Evolutionary conservation across 2,113 vertebrate species (phyloP), one percentile per base, ranked within the genome.

Genomic region (Megaceryle torquata): DNA sequence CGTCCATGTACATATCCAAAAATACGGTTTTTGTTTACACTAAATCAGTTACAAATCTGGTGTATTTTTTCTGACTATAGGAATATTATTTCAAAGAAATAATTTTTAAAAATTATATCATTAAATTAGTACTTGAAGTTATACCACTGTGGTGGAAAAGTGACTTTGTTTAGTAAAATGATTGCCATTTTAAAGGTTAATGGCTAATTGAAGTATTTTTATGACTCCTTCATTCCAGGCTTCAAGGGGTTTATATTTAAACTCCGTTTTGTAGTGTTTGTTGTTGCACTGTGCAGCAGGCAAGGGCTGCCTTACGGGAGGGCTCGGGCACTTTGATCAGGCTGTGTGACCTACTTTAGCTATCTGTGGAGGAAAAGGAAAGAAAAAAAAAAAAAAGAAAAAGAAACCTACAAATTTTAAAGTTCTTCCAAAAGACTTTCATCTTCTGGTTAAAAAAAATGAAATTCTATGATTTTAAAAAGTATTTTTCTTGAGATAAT

Each of bases 401-500:
- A 43, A 15, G 29, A n/a, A 46, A 26, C 44, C 79, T 93, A 95
- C 96, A 89, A 56, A 96, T 96, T 95, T 96, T 96, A 96, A 97
- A 97, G 97, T 98, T 98, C 98, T 98, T 98, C 98, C 98, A 98
- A 98, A 97, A 98, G 96, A 98, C 97, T 97, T 97, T 96, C 95
- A 93, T 95, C 94, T 98, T 98, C 98, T 97, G 98, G 96, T 98
- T 98, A 92, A 96, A 97, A 95, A 94, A 96, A 96, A 96, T n/a
- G 57, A 94, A 95, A 93, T 97, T 97, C 97, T 98, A 98, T 96
- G 97, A 94, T 98, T 98, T 98, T 97, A 98, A 97, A 98, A 98
- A 98, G 95, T 98, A 98, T 98, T 98, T 98, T 98, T 98, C 97
- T 98, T 97, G 98, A 98, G 97, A 98, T 97, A 88, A 97, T 98